These are phyloP conservation scores for Hirundo rustica DNA, from an alignment of 2,797 vertebrate genomes.

Conservation along the genomic window DNA sequence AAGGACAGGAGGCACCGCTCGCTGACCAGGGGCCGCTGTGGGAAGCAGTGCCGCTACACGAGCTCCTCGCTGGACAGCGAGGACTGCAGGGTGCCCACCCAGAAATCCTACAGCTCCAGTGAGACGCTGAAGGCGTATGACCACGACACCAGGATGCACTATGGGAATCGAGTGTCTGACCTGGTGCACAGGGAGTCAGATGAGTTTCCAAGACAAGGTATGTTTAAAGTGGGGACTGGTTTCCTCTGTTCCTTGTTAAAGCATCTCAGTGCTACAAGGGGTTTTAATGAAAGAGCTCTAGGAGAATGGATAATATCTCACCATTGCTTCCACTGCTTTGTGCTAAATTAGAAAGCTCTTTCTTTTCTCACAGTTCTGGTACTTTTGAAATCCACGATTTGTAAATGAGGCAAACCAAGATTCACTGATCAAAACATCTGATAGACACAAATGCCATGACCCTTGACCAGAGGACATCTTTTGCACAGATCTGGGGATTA, in stretches of 20 bases:
- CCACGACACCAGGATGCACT: slow-evolving; percentile 93
- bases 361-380: background rate
- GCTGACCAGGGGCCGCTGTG: slow-evolving; percentile 86
- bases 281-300: background rate
- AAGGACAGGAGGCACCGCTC: slow-evolving; percentile 94
- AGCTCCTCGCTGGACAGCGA: slow-evolving; percentile 91
- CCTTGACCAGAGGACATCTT: background rate
- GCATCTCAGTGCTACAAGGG: background rate
- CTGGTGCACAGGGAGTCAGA: slow-evolving; percentile 94
- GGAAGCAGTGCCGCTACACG: slow-evolving; percentile 92
- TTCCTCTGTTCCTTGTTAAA: background rate
- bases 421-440: background rate
- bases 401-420: background rate
- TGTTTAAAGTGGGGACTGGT: background rate
- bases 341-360: background rate
- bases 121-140: slow-evolving; percentile 97
- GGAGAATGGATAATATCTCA: background rate
- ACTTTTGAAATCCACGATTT: background rate
- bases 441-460: background rate
- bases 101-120: slow-evolving; percentile 98
- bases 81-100: slow-evolving; percentile 93
- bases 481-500: background rate
- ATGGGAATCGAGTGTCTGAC: slow-evolving; percentile 90
- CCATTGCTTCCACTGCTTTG: background rate
- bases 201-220: slow-evolving; percentile 96